Evolutionary conservation across 2,888 invertebrate genomes (phyloP).

Genomic region (Eumerus sabulonum): DNA sequence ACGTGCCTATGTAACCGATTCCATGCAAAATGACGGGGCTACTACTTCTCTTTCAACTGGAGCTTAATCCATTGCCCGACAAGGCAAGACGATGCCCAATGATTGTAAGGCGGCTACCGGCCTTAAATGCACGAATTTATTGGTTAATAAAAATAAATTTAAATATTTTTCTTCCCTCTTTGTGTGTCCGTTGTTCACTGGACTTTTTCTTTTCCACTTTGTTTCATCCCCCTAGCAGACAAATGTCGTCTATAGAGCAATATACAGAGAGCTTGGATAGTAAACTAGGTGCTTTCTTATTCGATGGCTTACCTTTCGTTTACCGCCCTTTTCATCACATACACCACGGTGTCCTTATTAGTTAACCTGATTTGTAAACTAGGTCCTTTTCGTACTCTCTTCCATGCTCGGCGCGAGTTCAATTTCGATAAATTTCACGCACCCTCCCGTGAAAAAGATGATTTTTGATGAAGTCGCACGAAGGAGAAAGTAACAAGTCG

Average conservation of each 20-base stretch:
- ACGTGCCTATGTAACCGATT: constrained; percentile 60
- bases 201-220: constrained; percentile 45
- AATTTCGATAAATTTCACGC: constrained; percentile 59
- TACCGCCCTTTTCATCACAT: constrained; percentile 53
- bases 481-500: constrained; percentile 33
- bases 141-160: constrained; percentile 75
- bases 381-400: constrained; percentile 4
- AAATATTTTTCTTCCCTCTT: constrained; percentile 71
- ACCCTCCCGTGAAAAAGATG: constrained; percentile 42
- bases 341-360: constrained; percentile 19
- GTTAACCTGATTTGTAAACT: constrained; percentile 67
- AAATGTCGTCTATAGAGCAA: background rate
- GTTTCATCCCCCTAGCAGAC: constrained; percentile 21
- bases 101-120: constrained; percentile 17
- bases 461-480: constrained; percentile 58
- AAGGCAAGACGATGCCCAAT: background rate
- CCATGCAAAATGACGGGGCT: constrained; percentile 39
- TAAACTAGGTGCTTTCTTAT: constrained; percentile 59
- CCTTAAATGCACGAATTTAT: constrained; percentile 76
- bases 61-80: constrained; percentile 61
- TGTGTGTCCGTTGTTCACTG: constrained; percentile 6
- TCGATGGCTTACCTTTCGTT: constrained; percentile 52
- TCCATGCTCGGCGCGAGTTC: constrained; percentile 17
- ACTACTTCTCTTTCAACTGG: constrained; percentile 40
- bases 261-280: constrained; percentile 20